Evolutionary conservation across 2,888 invertebrate genomes (phyloP).

Genomic region (Chorisops tibialis): DNA sequence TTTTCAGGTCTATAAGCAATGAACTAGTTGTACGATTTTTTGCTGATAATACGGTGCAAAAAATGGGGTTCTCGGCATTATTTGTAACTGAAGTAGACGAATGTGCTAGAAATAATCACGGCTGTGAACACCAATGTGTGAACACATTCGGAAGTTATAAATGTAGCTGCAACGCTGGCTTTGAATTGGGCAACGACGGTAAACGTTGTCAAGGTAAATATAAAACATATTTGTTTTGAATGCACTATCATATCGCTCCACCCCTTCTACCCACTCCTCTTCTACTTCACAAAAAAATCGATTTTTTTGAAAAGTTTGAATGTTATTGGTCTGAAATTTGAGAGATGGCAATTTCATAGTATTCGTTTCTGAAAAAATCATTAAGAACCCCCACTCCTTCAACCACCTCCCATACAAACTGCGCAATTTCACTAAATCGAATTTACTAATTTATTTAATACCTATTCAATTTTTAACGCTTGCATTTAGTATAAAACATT

Average conservation of each 20-base stretch:
- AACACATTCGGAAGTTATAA: slow-evolving; percentile 88
- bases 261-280: not conserved
- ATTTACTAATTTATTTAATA: no score
- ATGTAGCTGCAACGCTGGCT: slow-evolving; percentile 93
- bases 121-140: slow-evolving; percentile 94
- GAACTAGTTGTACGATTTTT: slow-evolving; percentile 91
- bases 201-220: slow-evolving; percentile 90
- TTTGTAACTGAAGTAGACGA: slow-evolving; percentile 98
- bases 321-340: no score
- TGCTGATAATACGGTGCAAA: slow-evolving; percentile 95
- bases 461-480: no score
- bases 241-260: not conserved
- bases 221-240: not conserved
- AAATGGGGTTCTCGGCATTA: slow-evolving; percentile 93
- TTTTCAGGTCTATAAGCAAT: slow-evolving; percentile 77
- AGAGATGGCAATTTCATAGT: no score
- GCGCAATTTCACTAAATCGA: no score
- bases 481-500: no score
- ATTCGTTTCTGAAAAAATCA: no score
- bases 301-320: not conserved
- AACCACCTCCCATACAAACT: no score
- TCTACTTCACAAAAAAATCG: not conserved
- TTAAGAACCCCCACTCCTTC: no score
- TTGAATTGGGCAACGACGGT: slow-evolving; percentile 94
- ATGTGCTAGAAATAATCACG: slow-evolving; percentile 82